Conservation (phyloP, 1,140 invertebrate species). For the Zaprionus taronus region DNA sequence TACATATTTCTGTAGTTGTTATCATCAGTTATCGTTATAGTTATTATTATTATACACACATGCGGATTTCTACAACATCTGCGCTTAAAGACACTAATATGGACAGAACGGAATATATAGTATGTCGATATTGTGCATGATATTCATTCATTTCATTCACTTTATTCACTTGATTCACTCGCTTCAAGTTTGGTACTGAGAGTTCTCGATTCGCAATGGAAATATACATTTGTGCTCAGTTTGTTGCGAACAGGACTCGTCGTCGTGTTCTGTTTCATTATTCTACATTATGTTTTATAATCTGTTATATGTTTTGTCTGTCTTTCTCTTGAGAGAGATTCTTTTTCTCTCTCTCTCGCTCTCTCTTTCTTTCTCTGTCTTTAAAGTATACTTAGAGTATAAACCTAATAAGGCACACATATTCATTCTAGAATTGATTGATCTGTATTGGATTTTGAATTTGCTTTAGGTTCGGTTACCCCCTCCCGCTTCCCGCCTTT, state of each 20-base stretch:
- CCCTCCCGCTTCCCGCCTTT: slow-evolving; percentile 16
- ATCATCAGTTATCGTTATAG: slow-evolving; percentile 36
- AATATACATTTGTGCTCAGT: slow-evolving; percentile 51
- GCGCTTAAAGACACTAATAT: slow-evolving; percentile 41
- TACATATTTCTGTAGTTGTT: slow-evolving; percentile 62
- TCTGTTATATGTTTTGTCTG: slow-evolving; percentile 23
- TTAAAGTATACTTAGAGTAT: slow-evolving; percentile 65
- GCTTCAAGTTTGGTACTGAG: slow-evolving; percentile 19
- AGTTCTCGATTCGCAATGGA: slow-evolving; percentile 14
- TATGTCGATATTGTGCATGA: slow-evolving; percentile 18
- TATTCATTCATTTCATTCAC: slow-evolving; percentile 13
- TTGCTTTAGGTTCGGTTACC: slow-evolving; percentile 24
- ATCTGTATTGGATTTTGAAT: slow-evolving; percentile 26
- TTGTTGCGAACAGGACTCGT: slow-evolving; percentile 1
- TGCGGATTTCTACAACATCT: slow-evolving; percentile 22
- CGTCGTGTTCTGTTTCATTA: slow-evolving; percentile 41
- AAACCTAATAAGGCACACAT: slow-evolving; percentile 84
- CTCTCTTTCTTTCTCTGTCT: slow-evolving; percentile 4
- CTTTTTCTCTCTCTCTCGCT: neutral
- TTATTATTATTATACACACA: slow-evolving; percentile 46
- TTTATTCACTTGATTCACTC: neutral
- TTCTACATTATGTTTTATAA: slow-evolving; percentile 68
- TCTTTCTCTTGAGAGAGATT: neutral
- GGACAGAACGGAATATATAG: slow-evolving; percentile 46
- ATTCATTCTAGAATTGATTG: slow-evolving; percentile 73